Base-by-base conservation (phyloP, 2,797 vertebrate genomes). In the Sebastes flavidus region DNA sequence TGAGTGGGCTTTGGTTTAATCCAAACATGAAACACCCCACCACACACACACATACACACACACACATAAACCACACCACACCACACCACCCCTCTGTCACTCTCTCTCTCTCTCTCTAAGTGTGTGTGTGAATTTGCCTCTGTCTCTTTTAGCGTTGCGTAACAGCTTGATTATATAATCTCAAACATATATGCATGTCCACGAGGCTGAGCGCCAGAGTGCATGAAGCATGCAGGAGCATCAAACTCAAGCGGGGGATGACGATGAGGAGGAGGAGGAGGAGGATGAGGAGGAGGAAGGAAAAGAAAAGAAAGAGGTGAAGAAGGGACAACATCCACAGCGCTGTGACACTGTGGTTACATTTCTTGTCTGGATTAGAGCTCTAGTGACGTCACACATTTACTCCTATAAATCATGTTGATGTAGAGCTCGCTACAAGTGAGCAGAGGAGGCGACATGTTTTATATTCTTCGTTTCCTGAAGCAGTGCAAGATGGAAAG, bases 161-260 rank as follows among this genome's bases (percentile, higher is more conserved):
- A 95, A 96, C 88, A 75, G 83, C 84, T 85, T 88, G 87, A 94
- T 96, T 95, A 94, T 90, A 95, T 95, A 96, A 96, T 94, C 89
- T 90, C 82, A 92, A 91, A 93, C 91, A 92, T 95, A 93, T 91
- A 94, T 92, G 91, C 89, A 87, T 86, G 90, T 92, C 92, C 91
- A 93, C 89, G 67, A 88, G 89, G 88, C 88, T 91, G 87, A 91
- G 88, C 18, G 54, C 83, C 72, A 42, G 73, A 90, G 88, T 77
- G 87, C 86, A 89, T 86, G 78, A 89, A 90, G 89, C 90, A 77
- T 86, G 88, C 83, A 75, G 78, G 85, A 91, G 90, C 80, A 81
- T 89, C 75, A 66, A 65, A 75, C 72, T 70, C 62, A 74, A 61
- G 71, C 71, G 46, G 9, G 36, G 59, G 59, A 13, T 18, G 42